Conservation (phyloP, 1,140 invertebrate genomes). For the Drosophila ohnishii region DNA sequence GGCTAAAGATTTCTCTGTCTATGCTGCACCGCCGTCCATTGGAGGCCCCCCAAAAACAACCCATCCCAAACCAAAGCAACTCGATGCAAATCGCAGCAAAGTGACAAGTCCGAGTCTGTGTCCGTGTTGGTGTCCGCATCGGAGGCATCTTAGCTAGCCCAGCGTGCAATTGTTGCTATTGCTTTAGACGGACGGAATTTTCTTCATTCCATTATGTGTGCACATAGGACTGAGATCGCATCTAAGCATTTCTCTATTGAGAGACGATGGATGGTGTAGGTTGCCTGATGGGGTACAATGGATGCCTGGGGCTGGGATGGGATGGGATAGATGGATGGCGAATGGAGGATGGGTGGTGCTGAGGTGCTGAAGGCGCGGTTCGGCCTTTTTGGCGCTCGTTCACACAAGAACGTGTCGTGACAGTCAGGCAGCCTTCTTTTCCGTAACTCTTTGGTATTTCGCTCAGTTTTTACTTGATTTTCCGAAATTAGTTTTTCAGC, state of each 20-base stretch:
- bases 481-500: conserved; percentile 78
- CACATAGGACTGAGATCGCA: conserved; percentile 67
- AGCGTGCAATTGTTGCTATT: conserved; percentile 70
- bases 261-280: conserved; percentile 64
- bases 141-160: conserved; percentile 66
- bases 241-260: conserved; percentile 81
- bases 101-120: conserved; percentile 68
- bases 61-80: conserved; percentile 27
- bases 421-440: conserved; percentile 63
- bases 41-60: conserved; percentile 64
- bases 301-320: conserved; percentile 22
- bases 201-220: conserved; percentile 83
- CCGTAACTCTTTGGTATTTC: conserved; percentile 80
- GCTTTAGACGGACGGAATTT: conserved; percentile 77
- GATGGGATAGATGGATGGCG: conserved; percentile 10
- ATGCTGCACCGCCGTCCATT: conserved; percentile 71
- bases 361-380: conserved; percentile 29
- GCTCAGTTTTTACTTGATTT: conserved; percentile 80
- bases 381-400: conserved; percentile 80
- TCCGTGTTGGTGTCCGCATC: conserved; percentile 30
- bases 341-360: conserved; percentile 12
- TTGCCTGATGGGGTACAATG: conserved; percentile 47
- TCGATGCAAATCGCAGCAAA: conserved; percentile 38
- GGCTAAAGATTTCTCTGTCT: conserved; percentile 52
- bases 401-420: conserved; percentile 67